phyloP scores from a whole-genome alignment of 2,113 vertebrate genomes.

The Candoia aspera region DNA sequence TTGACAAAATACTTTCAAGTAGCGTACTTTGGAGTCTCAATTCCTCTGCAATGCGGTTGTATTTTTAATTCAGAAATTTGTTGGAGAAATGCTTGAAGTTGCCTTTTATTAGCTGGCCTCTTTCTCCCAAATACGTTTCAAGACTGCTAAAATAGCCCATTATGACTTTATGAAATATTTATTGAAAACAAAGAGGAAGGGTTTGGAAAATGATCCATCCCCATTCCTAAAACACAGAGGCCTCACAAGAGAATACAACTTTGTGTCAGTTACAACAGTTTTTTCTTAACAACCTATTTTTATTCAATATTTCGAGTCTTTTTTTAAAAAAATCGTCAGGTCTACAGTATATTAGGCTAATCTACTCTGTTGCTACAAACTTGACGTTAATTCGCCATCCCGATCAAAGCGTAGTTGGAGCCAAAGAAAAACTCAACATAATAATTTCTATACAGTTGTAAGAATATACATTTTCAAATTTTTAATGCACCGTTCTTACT shows the following conservation, averaged over 20 bases:
- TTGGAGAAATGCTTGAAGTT: constrained; percentile 51
- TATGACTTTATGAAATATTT: constrained; percentile 62
- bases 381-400: constrained; percentile 56
- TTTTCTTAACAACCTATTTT: background rate
- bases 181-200: constrained; percentile 49
- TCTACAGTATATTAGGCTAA: constrained; percentile 61
- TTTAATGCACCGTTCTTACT: constrained; percentile 54
- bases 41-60: constrained; percentile 79
- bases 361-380: constrained; percentile 61
- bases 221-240: constrained; percentile 37
- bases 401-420: constrained; percentile 72
- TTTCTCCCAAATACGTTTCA: constrained; percentile 30
- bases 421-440: constrained; percentile 66
- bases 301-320: background rate
- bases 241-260: constrained; percentile 65
- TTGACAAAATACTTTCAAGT: constrained; percentile 66
- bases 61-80: constrained; percentile 72
- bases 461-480: constrained; percentile 58
- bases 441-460: constrained; percentile 64
- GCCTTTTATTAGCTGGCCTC: constrained; percentile 40
- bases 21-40: constrained; percentile 57
- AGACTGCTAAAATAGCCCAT: constrained; percentile 18
- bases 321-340: constrained; percentile 34
- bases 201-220: constrained; percentile 67
- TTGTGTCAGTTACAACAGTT: constrained; percentile 42